These are phyloP conservation scores for Leptoteleia sp. DNA, from an alignment of 1,140 invertebrate species.

Conservation along the genomic window DNA sequence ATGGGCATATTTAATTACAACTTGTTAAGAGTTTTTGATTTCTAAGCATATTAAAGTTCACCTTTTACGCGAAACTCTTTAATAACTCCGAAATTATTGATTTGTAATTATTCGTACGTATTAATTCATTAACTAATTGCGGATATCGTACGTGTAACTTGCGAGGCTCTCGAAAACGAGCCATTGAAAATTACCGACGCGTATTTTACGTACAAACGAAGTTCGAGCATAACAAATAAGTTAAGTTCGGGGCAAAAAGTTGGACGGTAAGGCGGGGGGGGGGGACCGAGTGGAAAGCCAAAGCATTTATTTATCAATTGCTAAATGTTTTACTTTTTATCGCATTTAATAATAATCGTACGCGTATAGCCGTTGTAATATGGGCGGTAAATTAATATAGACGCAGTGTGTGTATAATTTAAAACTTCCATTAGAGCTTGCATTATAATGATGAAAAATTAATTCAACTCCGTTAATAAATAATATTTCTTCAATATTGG, in stretches of 20 bases:
- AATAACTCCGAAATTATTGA: slow-evolving; percentile 38
- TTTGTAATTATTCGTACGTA: slow-evolving; percentile 34
- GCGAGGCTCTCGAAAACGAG: slow-evolving; percentile 17
- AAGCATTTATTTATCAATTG: slow-evolving; percentile 6
- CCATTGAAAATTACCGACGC: slow-evolving; percentile 43
- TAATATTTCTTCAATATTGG: slow-evolving; percentile 6
- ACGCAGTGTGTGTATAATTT: neutral
- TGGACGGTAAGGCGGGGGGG: slow-evolving; percentile 9
- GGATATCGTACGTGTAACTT: slow-evolving; percentile 35
- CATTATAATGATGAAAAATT: slow-evolving; percentile 7
- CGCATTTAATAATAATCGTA: slow-evolving; percentile 12
- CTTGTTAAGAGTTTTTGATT: slow-evolving; percentile 22
- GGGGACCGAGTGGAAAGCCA: neutral
- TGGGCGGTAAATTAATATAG: neutral
- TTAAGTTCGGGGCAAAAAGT: slow-evolving; percentile 10
- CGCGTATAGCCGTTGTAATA: neutral
- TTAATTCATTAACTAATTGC: slow-evolving; percentile 48
- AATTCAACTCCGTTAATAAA: slow-evolving; percentile 20
- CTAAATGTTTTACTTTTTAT: slow-evolving; percentile 6
- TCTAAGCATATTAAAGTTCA: slow-evolving; percentile 1
- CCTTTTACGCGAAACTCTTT: slow-evolving; percentile 3
- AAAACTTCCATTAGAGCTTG: slow-evolving; percentile 9
- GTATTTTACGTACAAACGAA: slow-evolving; percentile 33
- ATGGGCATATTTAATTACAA: slow-evolving; percentile 37
- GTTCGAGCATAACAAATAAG: slow-evolving; percentile 3